Evolutionary conservation across 2,113 vertebrate species (phyloP).

Genomic region (Parotia lawesii): DNA sequence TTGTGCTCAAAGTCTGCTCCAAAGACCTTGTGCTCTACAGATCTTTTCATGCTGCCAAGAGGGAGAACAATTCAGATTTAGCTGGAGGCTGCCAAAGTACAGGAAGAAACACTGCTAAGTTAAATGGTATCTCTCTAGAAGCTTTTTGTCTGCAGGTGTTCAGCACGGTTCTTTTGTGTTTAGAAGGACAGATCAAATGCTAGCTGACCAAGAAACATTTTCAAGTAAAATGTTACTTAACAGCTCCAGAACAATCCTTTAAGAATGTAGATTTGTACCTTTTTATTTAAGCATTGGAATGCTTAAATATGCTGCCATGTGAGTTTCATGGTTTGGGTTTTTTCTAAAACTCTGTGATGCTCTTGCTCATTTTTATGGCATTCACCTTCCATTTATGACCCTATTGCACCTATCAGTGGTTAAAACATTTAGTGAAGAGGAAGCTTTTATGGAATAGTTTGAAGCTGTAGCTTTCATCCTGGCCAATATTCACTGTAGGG

Average conservation of each 20-base stretch:
- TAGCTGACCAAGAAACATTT: background rate
- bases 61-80: background rate
- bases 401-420: background rate
- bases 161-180: background rate
- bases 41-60: background rate
- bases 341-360: background rate
- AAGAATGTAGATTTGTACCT: background rate
- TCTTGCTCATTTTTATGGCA: background rate
- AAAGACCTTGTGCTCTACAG: conserved; percentile 6
- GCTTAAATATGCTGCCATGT: background rate
- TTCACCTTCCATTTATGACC: background rate
- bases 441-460: background rate
- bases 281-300: background rate
- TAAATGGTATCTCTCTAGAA: background rate
- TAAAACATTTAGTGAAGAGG: background rate
- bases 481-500: background rate
- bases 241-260: background rate
- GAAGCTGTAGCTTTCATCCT: background rate
- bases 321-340: background rate
- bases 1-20: background rate
- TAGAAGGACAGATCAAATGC: background rate
- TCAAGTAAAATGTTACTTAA: background rate
- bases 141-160: background rate
- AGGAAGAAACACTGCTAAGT: background rate
- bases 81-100: background rate